Evolutionary conservation across 2,888 invertebrate species (phyloP).

Genomic region (Cremastinae sp.): DNA sequence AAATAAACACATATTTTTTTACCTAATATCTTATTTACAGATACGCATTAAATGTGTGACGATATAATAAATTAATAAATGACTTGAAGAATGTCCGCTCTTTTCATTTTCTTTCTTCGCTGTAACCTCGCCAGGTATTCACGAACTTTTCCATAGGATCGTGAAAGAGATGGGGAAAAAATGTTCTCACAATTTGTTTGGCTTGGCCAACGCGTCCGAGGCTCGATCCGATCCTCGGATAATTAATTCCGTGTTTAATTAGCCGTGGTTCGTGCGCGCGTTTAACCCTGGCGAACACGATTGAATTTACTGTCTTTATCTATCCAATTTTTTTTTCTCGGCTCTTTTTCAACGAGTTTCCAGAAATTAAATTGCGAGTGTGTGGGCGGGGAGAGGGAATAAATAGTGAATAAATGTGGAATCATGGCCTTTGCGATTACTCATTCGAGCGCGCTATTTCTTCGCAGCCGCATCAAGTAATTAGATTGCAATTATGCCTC

Average conservation of each 20-base stretch:
- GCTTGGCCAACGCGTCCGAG: not conserved
- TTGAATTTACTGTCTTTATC: slow-evolving; percentile 8
- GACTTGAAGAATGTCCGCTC: slow-evolving; percentile 24
- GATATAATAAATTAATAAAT: slow-evolving; percentile 58
- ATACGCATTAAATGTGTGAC: slow-evolving; percentile 28
- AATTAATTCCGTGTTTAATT: slow-evolving; percentile 38
- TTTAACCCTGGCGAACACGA: slow-evolving; percentile 3
- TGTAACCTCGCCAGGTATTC: slow-evolving; percentile 3
- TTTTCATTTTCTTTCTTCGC: not conserved
- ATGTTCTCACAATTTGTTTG: not conserved
- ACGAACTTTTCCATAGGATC: not conserved
- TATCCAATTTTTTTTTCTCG: not conserved
- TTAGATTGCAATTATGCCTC: slow-evolving; percentile 44
- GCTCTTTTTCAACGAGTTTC: not conserved
- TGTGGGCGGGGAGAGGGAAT: too few species aligned
- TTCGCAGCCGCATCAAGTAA: not conserved
- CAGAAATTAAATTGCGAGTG: not conserved
- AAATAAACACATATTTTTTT: slow-evolving; percentile 9
- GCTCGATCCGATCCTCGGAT: slow-evolving; percentile 1
- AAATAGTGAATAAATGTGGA: not conserved
- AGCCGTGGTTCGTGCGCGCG: not conserved
- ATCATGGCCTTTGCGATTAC: not conserved
- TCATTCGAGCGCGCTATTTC: too few species aligned
- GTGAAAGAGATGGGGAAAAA: not conserved
- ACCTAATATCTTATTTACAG: slow-evolving; percentile 36